Conservation (phyloP, 2,797 vertebrate genomes). For the Pelochelys cantorii region DNA sequence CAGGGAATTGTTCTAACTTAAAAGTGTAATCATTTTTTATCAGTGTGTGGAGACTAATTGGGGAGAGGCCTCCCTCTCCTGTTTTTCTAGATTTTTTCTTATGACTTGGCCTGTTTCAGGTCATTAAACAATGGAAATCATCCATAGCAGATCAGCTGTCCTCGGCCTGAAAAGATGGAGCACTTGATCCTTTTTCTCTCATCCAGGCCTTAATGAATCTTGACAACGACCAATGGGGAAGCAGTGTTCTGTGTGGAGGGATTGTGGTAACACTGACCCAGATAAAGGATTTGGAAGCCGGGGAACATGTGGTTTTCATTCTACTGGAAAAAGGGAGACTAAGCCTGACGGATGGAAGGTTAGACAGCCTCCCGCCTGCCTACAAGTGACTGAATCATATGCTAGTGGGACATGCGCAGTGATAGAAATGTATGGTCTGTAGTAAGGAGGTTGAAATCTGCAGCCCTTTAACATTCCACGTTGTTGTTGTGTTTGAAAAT, state of each 20-base stretch:
- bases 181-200: conserved; percentile 22
- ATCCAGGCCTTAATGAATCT: conserved; percentile 48
- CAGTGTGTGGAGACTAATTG: conserved; percentile 60
- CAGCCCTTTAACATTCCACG: not conserved
- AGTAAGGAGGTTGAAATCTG: not conserved
- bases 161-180: conserved; percentile 35
- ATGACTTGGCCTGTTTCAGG: conserved; percentile 34
- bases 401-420: not conserved
- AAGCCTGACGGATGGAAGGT: not conserved
- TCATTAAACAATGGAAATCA: conserved; percentile 76
- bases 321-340: not conserved
- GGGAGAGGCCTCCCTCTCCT: conserved; percentile 60
- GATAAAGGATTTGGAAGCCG: conserved; percentile 44
- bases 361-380: not conserved
- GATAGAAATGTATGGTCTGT: not conserved
- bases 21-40: conserved; percentile 73
- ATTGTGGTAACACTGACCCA: conserved; percentile 55
- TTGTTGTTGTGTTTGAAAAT: not conserved
- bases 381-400: not conserved
- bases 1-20: conserved; percentile 73
- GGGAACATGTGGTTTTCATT: conserved; percentile 12
- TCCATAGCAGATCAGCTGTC: conserved; percentile 45
- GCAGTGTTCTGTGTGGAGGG: not conserved
- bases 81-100: conserved; percentile 30
- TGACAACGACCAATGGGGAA: conserved; percentile 39